Evolutionary conservation across 2,113 vertebrate genomes (phyloP).

Genomic region (Calyptommatus sinebrachiatus): DNA sequence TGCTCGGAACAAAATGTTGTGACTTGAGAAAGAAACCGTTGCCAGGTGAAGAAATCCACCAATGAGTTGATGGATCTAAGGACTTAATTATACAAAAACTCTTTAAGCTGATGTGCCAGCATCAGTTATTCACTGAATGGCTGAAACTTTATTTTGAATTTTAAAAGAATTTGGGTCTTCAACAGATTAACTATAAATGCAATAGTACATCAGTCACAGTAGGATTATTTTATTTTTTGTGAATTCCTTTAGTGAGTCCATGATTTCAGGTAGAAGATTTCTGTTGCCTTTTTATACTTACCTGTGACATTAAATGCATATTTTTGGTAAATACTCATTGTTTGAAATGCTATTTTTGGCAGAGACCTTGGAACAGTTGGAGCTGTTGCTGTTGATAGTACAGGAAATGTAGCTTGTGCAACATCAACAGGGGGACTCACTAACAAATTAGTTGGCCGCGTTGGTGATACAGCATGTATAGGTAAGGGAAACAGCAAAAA

Average conservation of each 20-base stretch:
- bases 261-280: background rate
- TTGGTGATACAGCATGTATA: conserved; percentile 82
- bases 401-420: conserved; percentile 79
- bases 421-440: conserved; percentile 82
- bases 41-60: background rate
- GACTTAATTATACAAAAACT: background rate
- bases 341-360: conserved; percentile 65
- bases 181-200: background rate
- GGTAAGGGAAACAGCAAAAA: conserved; percentile 64
- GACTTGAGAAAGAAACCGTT: background rate
- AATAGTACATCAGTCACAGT: background rate
- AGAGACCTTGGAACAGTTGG: conserved; percentile 84
- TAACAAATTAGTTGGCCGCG: conserved; percentile 83
- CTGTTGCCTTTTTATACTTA: conserved; percentile 35
- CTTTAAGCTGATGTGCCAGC: background rate
- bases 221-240: background rate
- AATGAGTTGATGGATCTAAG: background rate
- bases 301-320: conserved; percentile 38
- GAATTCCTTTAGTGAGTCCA: background rate
- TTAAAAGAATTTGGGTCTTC: background rate
- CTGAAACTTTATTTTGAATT: background rate
- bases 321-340: conserved; percentile 60
- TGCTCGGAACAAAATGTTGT: background rate
- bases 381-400: conserved; percentile 78
- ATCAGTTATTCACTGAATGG: background rate